phyloP scores from a whole-genome alignment of 2,888 invertebrate species.

The Erynnis tages region DNA sequence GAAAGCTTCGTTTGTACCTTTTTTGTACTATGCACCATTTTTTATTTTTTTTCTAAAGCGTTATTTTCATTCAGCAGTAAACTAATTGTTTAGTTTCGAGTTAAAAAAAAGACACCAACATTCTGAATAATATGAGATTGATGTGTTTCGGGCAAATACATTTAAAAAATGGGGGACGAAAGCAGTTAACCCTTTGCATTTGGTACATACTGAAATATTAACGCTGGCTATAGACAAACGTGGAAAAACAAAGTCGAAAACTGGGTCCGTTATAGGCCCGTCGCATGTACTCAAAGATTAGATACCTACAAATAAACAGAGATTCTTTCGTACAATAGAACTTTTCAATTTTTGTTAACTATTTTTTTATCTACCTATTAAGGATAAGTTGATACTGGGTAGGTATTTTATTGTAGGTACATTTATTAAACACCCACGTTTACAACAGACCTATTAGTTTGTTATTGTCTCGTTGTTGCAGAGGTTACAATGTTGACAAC shows the following conservation, averaged over 20 bases:
- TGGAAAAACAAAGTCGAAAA: constrained; percentile 80
- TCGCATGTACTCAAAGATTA: constrained; percentile 72
- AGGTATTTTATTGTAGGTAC: no score
- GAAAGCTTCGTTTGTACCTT: neutral
- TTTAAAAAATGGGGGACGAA: constrained; percentile 25
- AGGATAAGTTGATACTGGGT: no score
- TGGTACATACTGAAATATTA: constrained; percentile 77
- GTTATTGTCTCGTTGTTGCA: no score
- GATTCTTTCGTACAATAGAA: neutral
- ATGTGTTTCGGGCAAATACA: constrained; percentile 13
- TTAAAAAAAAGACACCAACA: no score
- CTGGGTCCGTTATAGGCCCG: constrained; percentile 74
- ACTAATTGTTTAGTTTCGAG: neutral
- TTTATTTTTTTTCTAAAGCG: neutral
- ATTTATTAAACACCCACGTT: no score
- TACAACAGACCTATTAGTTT: no score
- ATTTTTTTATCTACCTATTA: no score
- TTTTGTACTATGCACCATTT: neutral
- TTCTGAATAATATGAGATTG: no score
- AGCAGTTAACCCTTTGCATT: constrained; percentile 78
- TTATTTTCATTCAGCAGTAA: neutral
- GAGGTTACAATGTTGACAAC: no score
- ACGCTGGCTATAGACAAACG: constrained; percentile 72
- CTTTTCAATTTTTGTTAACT: no score
- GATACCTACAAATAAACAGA: neutral